Evolutionary conservation across 2,113 vertebrate genomes (phyloP).

Genomic region (Rattus rattus): DNA sequence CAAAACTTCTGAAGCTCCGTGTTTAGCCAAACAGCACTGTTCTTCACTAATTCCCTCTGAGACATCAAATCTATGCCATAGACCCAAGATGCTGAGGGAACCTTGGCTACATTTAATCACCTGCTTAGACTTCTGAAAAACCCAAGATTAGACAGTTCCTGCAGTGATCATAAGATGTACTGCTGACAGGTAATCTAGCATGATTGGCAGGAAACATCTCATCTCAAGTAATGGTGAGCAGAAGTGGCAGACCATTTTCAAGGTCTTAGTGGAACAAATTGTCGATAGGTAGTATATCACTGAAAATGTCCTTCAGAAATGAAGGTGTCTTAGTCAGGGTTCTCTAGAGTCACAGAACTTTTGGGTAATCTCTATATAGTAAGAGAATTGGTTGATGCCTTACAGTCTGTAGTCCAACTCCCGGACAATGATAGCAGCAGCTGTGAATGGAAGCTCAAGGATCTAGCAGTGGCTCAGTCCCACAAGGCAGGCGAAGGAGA

Average conservation of each 20-base stretch:
- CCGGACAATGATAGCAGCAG: too few species aligned
- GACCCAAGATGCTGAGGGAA: background rate
- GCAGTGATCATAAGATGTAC: background rate
- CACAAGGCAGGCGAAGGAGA: too few species aligned
- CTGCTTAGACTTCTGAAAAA: background rate
- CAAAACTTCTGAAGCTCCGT: background rate
- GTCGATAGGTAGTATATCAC: background rate
- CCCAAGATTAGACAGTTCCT: too few species aligned
- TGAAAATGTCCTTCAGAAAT: background rate
- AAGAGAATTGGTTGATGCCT: too few species aligned
- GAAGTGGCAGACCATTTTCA: background rate
- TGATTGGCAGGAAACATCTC: background rate
- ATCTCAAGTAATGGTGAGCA: background rate
- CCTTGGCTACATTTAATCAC: background rate
- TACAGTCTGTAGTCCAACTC: too few species aligned
- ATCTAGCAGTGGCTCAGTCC: too few species aligned
- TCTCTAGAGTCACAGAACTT: too few species aligned
- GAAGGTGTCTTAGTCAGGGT: too few species aligned
- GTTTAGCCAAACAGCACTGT: background rate
- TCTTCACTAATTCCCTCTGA: background rate
- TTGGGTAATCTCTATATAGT: too few species aligned
- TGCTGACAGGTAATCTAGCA: background rate
- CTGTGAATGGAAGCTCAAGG: too few species aligned
- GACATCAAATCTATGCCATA: background rate
- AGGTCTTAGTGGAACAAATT: background rate